phyloP scores from a whole-genome alignment of 2,888 invertebrate species.

The Nasonia oneida region DNA sequence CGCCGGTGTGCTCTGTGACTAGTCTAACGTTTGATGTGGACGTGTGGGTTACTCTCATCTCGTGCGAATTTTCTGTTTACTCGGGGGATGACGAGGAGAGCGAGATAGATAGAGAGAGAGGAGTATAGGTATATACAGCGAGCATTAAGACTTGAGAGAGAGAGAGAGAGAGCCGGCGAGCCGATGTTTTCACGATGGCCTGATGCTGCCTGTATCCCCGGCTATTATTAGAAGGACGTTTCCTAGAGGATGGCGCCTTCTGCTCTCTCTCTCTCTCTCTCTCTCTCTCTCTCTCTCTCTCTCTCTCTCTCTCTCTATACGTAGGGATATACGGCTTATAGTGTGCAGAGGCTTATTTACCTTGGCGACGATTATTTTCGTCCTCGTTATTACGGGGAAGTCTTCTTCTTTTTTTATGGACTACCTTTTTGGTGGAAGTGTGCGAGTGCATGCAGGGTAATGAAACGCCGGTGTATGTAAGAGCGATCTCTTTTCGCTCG shows the following conservation, averaged over 20 bases:
- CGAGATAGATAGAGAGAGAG: neutral
- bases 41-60: neutral
- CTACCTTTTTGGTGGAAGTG: neutral
- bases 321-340: neutral
- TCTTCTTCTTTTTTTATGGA: neutral
- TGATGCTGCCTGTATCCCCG: conserved; percentile 6
- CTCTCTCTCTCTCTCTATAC: neutral
- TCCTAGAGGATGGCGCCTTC: conserved; percentile 17
- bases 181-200: conserved; percentile 54
- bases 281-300: too few species aligned
- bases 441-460: neutral
- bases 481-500: neutral
- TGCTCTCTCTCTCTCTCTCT: neutral
- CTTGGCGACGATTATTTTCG: conserved; percentile 26
- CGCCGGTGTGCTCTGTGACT: neutral
- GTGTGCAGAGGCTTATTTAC: conserved; percentile 18
- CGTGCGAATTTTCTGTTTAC: neutral
- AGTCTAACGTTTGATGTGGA: neutral
- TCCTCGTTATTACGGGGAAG: neutral
- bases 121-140: neutral
- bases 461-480: too few species aligned
- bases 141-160: neutral
- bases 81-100: neutral
- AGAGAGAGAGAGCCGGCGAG: conserved; percentile 22
- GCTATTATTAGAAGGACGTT: conserved; percentile 52